Percentiles rank a stretch among this genome's conserved stretches.
These are phyloP conservation scores for Phoebastria nigripes DNA, from an alignment of 2,797 vertebrate genomes.

Conservation along the genomic window DNA sequence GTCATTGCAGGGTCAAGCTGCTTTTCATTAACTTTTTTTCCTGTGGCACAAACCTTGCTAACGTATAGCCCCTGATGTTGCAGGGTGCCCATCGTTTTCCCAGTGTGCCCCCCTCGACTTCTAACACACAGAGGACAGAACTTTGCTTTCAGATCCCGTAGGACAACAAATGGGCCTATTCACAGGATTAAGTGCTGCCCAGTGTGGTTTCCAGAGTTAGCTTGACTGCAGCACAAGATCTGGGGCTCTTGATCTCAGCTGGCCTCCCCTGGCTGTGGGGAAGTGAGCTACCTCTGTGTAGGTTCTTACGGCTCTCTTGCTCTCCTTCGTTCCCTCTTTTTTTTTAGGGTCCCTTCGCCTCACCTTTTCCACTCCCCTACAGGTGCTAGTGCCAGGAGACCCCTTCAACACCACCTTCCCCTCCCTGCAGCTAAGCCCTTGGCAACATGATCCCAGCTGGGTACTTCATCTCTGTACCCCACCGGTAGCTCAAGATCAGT, in stretches of 20 bases:
- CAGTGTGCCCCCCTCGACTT: background rate
- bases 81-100: background rate
- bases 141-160: background rate
- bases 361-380: background rate
- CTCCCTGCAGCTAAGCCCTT: background rate
- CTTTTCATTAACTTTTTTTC: background rate
- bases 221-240: background rate
- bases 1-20: rapidly evolving
- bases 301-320: background rate
- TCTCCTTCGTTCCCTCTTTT: background rate
- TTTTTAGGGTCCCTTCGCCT: background rate
- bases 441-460: background rate
- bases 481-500: slow-evolving; percentile 5
- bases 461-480: background rate
- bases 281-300: background rate
- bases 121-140: background rate
- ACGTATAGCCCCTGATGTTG: background rate
- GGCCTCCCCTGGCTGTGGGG: background rate
- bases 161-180: background rate
- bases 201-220: background rate
- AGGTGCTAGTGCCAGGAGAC: background rate
- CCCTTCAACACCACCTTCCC: background rate
- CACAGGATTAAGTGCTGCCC: background rate
- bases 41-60: background rate
- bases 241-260: background rate